phyloP scores from a whole-genome alignment of 2,888 invertebrate genomes.

The Prionchulus punctatus region DNA sequence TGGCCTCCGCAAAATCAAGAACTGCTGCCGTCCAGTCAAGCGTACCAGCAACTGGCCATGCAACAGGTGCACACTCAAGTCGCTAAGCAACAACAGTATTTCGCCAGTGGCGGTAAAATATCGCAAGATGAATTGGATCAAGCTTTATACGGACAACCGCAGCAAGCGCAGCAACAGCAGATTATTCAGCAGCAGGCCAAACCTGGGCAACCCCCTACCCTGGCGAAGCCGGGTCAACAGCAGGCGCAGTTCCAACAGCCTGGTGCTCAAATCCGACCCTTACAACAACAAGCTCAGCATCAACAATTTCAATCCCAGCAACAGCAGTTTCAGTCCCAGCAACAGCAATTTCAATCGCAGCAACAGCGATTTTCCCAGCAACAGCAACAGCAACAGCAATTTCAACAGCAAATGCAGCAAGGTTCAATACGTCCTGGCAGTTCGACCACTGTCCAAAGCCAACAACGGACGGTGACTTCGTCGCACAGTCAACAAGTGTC shows the following conservation, averaged over 20 bases:
- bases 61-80: constrained; percentile 1
- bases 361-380: background rate
- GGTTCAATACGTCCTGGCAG: too few species aligned
- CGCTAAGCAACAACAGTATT: background rate
- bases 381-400: background rate
- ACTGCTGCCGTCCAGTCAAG: background rate
- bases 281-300: background rate
- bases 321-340: background rate
- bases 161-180: background rate
- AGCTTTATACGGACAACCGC: background rate
- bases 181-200: background rate
- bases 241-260: background rate
- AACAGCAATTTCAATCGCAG: background rate
- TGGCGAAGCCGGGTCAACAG: background rate
- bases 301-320: background rate
- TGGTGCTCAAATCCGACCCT: background rate
- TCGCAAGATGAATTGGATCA: background rate
- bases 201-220: background rate
- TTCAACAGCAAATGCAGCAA: background rate
- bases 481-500: too few species aligned
- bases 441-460: too few species aligned
- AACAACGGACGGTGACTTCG: too few species aligned
- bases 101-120: background rate
- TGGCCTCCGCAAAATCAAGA: background rate
- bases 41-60: background rate